phyloP scores from a whole-genome alignment of 2,888 invertebrate species.

The Bombylius major region DNA sequence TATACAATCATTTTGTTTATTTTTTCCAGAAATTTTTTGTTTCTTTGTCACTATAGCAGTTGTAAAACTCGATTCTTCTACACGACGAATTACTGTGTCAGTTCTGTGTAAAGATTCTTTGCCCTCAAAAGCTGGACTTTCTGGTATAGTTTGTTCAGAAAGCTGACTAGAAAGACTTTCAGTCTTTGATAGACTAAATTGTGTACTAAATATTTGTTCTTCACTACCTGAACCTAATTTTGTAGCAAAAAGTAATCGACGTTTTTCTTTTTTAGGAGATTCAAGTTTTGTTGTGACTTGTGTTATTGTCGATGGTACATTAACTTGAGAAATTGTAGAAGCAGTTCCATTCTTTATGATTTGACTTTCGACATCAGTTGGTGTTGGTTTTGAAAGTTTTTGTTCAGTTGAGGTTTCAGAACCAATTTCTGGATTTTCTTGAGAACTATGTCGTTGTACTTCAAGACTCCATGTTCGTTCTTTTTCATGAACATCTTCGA shows the following conservation, averaged over 20 bases:
- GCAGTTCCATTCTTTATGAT: slow-evolving; percentile 24
- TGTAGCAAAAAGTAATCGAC: slow-evolving; percentile 51
- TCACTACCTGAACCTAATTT: slow-evolving; percentile 49
- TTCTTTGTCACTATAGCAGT: background rate
- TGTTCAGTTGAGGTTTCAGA: slow-evolving; percentile 25
- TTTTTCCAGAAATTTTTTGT: background rate
- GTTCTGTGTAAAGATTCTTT: slow-evolving; percentile 25
- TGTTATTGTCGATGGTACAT: background rate
- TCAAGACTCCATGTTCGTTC: slow-evolving; percentile 30
- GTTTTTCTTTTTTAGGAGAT: slow-evolving; percentile 29
- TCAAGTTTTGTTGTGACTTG: slow-evolving; percentile 15
- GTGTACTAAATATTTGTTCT: slow-evolving; percentile 56
- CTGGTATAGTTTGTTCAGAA: slow-evolving; percentile 35
- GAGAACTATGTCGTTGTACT: slow-evolving; percentile 32
- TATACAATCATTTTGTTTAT: background rate
- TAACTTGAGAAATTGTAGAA: background rate
- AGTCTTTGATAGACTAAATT: slow-evolving; percentile 50
- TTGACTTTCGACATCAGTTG: slow-evolving; percentile 23
- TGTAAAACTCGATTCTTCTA: slow-evolving; percentile 14
- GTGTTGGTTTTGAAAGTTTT: slow-evolving; percentile 18
- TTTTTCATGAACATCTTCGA: slow-evolving; percentile 28
- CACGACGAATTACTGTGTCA: slow-evolving; percentile 28
- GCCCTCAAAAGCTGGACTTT: slow-evolving; percentile 17
- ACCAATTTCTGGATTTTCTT: slow-evolving; percentile 41
- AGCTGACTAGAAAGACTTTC: slow-evolving; percentile 50